These are phyloP conservation scores for Diplogasteroides magnus DNA, from an alignment of 1,140 invertebrate species.

Conservation along the genomic window DNA sequence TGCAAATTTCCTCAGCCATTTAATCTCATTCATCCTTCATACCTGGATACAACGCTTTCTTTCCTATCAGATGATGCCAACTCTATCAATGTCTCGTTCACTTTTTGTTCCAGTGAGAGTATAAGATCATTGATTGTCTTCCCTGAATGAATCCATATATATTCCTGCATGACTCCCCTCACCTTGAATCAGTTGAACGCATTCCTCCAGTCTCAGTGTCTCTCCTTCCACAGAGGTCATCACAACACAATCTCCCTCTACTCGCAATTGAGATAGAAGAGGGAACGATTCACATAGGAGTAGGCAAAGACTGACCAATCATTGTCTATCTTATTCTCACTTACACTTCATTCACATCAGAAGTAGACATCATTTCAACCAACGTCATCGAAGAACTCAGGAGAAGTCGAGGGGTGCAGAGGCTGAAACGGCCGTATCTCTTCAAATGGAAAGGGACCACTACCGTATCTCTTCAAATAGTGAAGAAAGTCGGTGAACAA, in stretches of 20 bases:
- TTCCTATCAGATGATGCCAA: no score
- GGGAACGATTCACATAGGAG: conserved; percentile 20
- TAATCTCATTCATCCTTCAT: no score
- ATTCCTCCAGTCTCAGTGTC: no score
- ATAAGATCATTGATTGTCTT: no score
- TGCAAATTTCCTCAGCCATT: no score
- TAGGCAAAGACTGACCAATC: neutral
- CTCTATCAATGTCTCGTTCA: no score
- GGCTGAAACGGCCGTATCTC: neutral
- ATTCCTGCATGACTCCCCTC: no score
- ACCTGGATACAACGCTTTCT: no score
- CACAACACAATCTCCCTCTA: neutral
- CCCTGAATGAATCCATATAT: no score
- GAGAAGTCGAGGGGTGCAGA: neutral
- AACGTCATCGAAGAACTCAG: conserved; percentile 8
- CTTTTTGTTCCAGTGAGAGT: no score
- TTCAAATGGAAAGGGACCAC: neutral
- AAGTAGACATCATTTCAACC: conserved; percentile 12
- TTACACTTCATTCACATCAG: conserved; percentile 8
- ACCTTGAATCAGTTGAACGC: no score
- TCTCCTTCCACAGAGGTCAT: no score
- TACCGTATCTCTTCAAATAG: neutral
- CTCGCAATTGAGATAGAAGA: neutral
- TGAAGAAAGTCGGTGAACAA: neutral
- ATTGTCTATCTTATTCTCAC: neutral